Conservation (phyloP, 35 echinoderm and acorn worm species). For the Apostichopus japonicus region DNA sequence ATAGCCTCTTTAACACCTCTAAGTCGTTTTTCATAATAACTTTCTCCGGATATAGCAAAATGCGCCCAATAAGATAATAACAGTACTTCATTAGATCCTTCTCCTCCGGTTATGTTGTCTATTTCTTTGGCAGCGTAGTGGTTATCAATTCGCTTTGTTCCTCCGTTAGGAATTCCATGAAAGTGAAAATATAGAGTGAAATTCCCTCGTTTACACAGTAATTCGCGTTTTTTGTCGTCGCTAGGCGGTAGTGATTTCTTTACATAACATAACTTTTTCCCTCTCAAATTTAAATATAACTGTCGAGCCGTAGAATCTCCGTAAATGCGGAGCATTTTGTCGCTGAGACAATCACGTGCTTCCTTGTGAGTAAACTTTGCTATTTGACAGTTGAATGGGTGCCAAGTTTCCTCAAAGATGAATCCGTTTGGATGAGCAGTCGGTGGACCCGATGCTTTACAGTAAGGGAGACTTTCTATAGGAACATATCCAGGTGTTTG, state of each 20-base stretch:
- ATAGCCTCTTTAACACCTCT: conserved; percentile 5
- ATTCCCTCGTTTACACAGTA: not conserved
- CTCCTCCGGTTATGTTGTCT: conserved; percentile 21
- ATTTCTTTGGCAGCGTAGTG: conserved; percentile 21
- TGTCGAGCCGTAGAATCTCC: conserved; percentile 21
- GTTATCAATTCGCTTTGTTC: not conserved
- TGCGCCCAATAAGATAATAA: conserved; percentile 27
- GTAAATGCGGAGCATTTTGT: not conserved
- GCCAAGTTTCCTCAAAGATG: not conserved
- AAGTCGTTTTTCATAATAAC: conserved; percentile 7
- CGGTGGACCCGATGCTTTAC: not conserved
- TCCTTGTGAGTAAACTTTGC: not conserved
- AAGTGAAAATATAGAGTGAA: conserved; percentile 1
- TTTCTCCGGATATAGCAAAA: not conserved
- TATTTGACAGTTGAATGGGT: not conserved
- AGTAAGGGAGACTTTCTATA: not conserved
- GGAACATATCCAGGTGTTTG: not conserved
- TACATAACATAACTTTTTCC: not conserved
- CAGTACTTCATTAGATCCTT: not conserved
- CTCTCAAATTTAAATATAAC: not conserved
- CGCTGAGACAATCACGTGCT: not conserved
- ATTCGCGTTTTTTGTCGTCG: not conserved
- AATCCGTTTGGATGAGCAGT: not conserved
- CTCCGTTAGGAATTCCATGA: conserved; percentile 22
- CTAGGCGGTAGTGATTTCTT: not conserved